phyloP scores from a whole-genome alignment of 1,140 invertebrate genomes.

The Araneus ventricosus region DNA sequence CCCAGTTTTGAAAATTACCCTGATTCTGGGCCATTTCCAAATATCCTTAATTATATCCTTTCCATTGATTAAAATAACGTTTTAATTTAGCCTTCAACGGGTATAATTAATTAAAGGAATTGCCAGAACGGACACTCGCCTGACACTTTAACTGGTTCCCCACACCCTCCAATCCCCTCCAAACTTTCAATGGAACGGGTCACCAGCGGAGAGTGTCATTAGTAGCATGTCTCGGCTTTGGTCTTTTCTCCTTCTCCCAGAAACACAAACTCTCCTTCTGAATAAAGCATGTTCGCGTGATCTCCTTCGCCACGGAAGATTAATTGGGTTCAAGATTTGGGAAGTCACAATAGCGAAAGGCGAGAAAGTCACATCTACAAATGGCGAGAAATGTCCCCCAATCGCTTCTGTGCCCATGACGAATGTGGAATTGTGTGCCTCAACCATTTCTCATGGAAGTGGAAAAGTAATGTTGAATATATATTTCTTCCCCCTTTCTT shows the following conservation, averaged over 20 bases:
- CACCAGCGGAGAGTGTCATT: conserved; percentile 46
- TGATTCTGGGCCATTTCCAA: background rate
- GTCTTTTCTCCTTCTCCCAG: background rate
- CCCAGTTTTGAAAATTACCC: background rate
- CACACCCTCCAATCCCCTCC: background rate
- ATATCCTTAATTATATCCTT: conserved; percentile 31
- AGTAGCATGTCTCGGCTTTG: background rate
- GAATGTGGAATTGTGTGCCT: conserved; percentile 2
- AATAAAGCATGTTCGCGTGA: conserved; percentile 54
- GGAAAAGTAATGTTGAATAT: conserved; percentile 28
- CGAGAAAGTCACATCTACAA: conserved; percentile 11
- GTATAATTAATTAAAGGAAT: conserved; percentile 51
- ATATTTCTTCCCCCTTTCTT: background rate
- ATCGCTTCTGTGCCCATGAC: background rate
- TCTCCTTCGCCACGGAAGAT: conserved; percentile 23
- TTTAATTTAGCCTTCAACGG: conserved; percentile 55
- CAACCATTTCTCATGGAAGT: conserved; percentile 12
- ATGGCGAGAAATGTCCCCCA: background rate
- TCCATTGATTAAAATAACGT: conserved; percentile 51
- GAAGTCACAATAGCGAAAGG: conserved; percentile 55
- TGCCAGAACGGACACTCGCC: background rate
- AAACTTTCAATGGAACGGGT: conserved; percentile 37
- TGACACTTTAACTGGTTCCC: conserved; percentile 32
- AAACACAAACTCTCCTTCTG: conserved; percentile 43
- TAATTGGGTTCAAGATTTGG: conserved; percentile 55